phyloP scores from a whole-genome alignment of 2,113 vertebrate genomes.

The Tapirus terrestris region DNA sequence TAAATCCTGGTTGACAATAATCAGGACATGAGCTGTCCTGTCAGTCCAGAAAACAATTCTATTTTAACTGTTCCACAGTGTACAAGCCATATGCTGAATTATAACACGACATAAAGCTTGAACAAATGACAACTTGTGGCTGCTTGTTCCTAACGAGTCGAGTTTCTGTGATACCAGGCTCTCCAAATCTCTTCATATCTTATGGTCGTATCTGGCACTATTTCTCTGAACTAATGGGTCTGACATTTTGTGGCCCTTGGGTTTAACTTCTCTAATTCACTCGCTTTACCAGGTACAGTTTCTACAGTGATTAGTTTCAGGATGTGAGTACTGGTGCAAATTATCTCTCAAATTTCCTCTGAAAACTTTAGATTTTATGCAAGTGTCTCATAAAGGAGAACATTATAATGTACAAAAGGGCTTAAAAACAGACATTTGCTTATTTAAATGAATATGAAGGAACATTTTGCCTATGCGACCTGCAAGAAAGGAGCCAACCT shows the following conservation, averaged over 20 bases:
- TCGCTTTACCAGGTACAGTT: background rate
- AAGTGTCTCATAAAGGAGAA: background rate
- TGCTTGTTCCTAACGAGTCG: constrained; percentile 55
- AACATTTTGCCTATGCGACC: background rate
- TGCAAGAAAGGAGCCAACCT: background rate
- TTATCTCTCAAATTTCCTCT: constrained; percentile 37
- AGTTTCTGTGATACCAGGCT: background rate
- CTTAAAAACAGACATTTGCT: background rate
- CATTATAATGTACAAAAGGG: background rate
- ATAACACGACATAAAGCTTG: constrained; percentile 57
- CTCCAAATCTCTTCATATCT: background rate
- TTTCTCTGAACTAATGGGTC: constrained; percentile 6
- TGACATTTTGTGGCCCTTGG: constrained; percentile 41
- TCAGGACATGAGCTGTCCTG: constrained; percentile 30
- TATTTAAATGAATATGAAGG: background rate
- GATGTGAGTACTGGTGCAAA: background rate
- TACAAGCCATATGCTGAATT: constrained; percentile 65
- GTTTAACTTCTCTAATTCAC: constrained; percentile 42
- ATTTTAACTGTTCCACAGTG: constrained; percentile 49
- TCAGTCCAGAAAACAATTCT: constrained; percentile 53
- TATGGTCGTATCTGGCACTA: background rate
- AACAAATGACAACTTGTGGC: constrained; percentile 59
- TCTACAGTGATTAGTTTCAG: constrained; percentile 9
- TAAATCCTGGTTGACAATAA: constrained; percentile 46
- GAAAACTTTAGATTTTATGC: constrained; percentile 9